Conservation (phyloP, 2,113 vertebrate species). For the Clupea harengus region DNA sequence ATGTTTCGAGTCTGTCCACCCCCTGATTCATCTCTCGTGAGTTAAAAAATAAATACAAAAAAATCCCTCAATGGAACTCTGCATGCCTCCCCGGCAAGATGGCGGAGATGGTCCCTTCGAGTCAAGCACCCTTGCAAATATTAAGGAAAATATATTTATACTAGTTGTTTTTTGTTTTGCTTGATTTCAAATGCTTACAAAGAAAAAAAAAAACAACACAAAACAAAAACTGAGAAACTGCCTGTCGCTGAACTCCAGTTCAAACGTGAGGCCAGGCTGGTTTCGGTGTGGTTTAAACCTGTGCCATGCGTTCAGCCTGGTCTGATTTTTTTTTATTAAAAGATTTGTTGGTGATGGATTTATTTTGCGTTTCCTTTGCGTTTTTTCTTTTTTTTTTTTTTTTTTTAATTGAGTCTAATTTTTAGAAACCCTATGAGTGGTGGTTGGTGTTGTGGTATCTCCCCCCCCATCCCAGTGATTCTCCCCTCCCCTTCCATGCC, state of each 20-base stretch:
- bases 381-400: slow-evolving; percentile 64
- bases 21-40: background rate
- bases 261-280: background rate
- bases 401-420: slow-evolving; percentile 60
- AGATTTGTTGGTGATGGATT: slow-evolving; percentile 77
- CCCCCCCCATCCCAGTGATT: background rate
- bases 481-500: slow-evolving; percentile 60
- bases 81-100: slow-evolving; percentile 81
- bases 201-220: background rate
- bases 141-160: slow-evolving; percentile 90
- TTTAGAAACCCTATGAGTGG: slow-evolving; percentile 48
- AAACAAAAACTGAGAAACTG: slow-evolving; percentile 27
- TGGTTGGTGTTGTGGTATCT: slow-evolving; percentile 24
- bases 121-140: slow-evolving; percentile 53
- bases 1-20: background rate
- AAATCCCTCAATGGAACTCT: slow-evolving; percentile 77
- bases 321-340: slow-evolving; percentile 42
- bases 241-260: slow-evolving; percentile 5
- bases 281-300: background rate
- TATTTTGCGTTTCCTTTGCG: slow-evolving; percentile 67
- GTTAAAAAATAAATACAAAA: slow-evolving; percentile 8
- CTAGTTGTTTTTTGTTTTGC: slow-evolving; percentile 45
- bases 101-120: slow-evolving; percentile 69
- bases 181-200: slow-evolving; percentile 31
- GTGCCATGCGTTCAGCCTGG: background rate